Percentiles rank a stretch among this genome's conserved stretches.
Conservation (phyloP, 2,113 vertebrate genomes). For the Mormoops blainvillei region DNA sequence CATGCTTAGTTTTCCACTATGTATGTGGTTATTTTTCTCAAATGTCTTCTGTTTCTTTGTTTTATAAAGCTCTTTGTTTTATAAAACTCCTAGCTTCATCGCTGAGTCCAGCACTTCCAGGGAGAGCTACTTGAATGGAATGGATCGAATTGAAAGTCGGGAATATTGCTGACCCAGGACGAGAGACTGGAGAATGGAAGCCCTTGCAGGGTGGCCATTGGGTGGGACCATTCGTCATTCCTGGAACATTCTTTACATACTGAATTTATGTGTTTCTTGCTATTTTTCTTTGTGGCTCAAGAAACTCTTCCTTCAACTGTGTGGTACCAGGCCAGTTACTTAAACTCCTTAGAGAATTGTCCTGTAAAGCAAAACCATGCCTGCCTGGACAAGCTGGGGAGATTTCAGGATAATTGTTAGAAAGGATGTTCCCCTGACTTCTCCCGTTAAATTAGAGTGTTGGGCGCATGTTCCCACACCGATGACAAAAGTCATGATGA, state of each 20-base stretch:
- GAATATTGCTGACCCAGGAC: not conserved
- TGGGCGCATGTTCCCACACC: not conserved
- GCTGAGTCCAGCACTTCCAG: not conserved
- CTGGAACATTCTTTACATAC: not conserved
- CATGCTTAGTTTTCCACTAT: not conserved
- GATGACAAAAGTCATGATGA: not conserved
- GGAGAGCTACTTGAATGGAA: not conserved
- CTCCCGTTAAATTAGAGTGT: not conserved
- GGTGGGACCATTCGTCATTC: fast-evolving
- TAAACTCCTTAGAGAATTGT: not conserved
- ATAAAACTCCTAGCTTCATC: not conserved
- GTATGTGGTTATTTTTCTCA: not conserved
- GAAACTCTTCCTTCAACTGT: not conserved
- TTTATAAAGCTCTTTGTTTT: not conserved
- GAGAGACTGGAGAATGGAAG: not conserved
- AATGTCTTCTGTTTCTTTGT: not conserved
- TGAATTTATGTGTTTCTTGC: not conserved
- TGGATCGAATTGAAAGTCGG: not conserved
- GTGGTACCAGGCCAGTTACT: not conserved
- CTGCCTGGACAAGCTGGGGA: not conserved
- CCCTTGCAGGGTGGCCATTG: not conserved
- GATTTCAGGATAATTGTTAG: not conserved
- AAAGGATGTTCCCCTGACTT: not conserved
- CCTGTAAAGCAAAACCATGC: not conserved
- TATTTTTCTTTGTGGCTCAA: not conserved